Evolutionary conservation across 2,888 invertebrate genomes (phyloP).

Genomic region (Chloroclysta siterata): DNA sequence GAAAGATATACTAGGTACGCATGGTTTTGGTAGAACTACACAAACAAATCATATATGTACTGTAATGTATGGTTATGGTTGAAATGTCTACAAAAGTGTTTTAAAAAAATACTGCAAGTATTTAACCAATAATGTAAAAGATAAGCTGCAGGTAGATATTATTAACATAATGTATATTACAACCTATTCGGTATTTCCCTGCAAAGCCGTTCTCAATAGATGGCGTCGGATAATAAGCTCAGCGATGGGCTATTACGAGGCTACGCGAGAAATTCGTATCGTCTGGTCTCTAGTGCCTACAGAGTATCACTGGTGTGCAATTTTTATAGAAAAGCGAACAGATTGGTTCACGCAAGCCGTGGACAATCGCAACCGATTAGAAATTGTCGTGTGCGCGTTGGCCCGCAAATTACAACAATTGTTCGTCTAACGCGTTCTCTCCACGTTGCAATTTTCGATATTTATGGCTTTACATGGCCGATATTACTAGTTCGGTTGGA

Average conservation of each 20-base stretch:
- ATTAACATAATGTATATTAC: slow-evolving; percentile 71
- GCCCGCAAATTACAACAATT: slow-evolving; percentile 72
- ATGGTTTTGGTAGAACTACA: too few relatives aligned
- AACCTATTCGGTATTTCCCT: slow-evolving; percentile 80
- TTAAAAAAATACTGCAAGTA: too few relatives aligned
- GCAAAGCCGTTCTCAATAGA: slow-evolving; percentile 83
- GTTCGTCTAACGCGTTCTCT: slow-evolving; percentile 46
- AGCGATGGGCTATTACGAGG: slow-evolving; percentile 79
- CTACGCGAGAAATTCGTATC: slow-evolving; percentile 76
- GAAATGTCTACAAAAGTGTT: too few relatives aligned
- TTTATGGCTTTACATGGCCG: slow-evolving; percentile 18
- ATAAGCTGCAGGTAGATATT: slow-evolving; percentile 64
- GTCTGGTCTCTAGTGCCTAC: slow-evolving; percentile 56
- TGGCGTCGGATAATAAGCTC: slow-evolving; percentile 82
- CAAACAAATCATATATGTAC: too few relatives aligned
- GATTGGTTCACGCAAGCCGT: slow-evolving; percentile 59
- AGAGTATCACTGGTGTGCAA: slow-evolving; percentile 51
- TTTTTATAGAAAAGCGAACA: slow-evolving; percentile 65
- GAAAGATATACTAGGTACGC: too few relatives aligned
- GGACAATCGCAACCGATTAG: slow-evolving; percentile 75
- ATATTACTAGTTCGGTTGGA: slow-evolving; percentile 19
- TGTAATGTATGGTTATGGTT: too few relatives aligned
- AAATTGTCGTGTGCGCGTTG: slow-evolving; percentile 54
- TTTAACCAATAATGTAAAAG: slow-evolving; percentile 54
- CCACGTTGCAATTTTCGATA: slow-evolving; percentile 30